Base-by-base conservation (phyloP, 53 echinoderm and acorn worm genomes). In the Pentamera pediparva region DNA sequence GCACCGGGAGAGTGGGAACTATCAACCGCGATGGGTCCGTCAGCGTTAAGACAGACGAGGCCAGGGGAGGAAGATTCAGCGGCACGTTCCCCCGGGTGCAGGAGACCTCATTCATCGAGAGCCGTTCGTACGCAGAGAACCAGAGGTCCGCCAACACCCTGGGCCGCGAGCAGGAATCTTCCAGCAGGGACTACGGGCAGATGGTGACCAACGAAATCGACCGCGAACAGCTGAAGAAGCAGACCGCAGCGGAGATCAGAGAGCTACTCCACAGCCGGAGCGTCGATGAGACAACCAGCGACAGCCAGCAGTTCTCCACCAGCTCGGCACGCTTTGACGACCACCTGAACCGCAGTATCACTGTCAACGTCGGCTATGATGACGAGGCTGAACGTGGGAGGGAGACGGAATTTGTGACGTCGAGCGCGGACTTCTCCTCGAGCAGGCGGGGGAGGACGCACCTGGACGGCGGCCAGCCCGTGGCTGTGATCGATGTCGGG, bases 1-100 rank as follows among this genome's bases (percentile, higher is more conserved):
- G 29, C 25, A 6, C 70, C 1, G 69, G 47, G 13, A 56, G 48
- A 3, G 69, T 77, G 58, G 83, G 77, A 26, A 76, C 76, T 4
- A 3, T 62, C 0, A 81, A 81, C 39, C 37, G 37, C 5, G 83
- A 83, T 60, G 83, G 83, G 5, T 77, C 83, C 26, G 70, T 60
- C 41, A 57, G 76, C 18, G 69, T 70, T 1, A n/a, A 76, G 26
- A 59, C 83, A 19, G 67, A 31, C 40, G 39, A 38, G 38, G 54
- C 24, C 18, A 17, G 8, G 10, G 30, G 45, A 18, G 67, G 40
- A 7, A 67, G 20, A 17, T 62, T 35, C 38, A 19, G 9, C 24
- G 37, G 39, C 12, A 62, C 63, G 8, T 62, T 62, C 63, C 63
- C 63, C 34, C 35, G 63, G 38, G 24, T 35, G 21, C 67, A 67